Evolutionary conservation across 2,113 vertebrate species (phyloP).

Genomic region (Plectropomus leopardus): DNA sequence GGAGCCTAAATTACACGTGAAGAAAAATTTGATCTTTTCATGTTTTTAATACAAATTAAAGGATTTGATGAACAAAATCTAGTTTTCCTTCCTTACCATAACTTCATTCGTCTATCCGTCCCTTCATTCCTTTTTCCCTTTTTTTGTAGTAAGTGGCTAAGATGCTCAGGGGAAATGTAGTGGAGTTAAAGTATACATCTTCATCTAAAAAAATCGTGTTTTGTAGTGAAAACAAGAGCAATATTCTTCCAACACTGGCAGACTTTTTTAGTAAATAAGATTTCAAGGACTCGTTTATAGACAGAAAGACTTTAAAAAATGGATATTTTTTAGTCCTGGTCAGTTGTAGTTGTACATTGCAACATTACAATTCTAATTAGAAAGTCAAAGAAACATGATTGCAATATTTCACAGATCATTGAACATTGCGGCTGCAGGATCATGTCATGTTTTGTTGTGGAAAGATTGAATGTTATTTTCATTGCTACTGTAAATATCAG

Average conservation of each 20-base stretch:
- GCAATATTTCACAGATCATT: constrained; percentile 4
- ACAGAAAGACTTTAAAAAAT: background rate
- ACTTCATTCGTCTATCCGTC: no score
- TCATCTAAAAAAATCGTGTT: background rate
- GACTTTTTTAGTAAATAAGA: background rate
- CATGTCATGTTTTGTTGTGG: background rate
- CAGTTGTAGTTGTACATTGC: background rate
- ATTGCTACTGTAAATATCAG: background rate
- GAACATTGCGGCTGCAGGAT: background rate
- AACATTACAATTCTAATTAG: background rate
- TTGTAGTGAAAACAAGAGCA: background rate
- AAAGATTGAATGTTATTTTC: background rate
- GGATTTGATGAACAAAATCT: no score
- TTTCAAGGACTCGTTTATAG: background rate
- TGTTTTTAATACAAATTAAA: no score
- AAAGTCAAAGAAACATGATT: background rate
- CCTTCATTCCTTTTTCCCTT: no score
- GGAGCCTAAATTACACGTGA: no score
- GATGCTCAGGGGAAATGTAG: no score
- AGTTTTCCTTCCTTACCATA: no score
- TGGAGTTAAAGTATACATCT: no score
- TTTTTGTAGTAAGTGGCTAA: no score
- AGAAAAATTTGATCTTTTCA: no score
- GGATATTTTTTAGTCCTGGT: background rate
- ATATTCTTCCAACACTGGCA: background rate